phyloP scores from a whole-genome alignment of 2,113 vertebrate genomes.

The Oryctolagus cuniculus region mOryCun1.1 NC_091440.1:125824001-125824500 shows the following conservation, averaged over 20 bases:
- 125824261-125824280: background rate
- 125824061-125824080: background rate
- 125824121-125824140: background rate
- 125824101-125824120: background rate
- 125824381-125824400: background rate
- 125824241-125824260: background rate
- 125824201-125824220: background rate
- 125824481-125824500: background rate
- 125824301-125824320: background rate
- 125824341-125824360: background rate
- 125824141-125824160: background rate
- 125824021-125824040: background rate
- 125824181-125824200: background rate
- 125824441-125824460: background rate
- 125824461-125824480: background rate
- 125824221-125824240: background rate
- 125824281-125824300: background rate
- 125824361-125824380: background rate
- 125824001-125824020: background rate
- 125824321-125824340: background rate
- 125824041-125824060: background rate
- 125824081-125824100: slow-evolving; percentile 21
- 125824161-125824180: background rate
- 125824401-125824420: background rate
- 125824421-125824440: background rate